Evolutionary conservation across 1,140 invertebrate species (phyloP).

Genomic region (Cherax quadricarinatus): DNA sequence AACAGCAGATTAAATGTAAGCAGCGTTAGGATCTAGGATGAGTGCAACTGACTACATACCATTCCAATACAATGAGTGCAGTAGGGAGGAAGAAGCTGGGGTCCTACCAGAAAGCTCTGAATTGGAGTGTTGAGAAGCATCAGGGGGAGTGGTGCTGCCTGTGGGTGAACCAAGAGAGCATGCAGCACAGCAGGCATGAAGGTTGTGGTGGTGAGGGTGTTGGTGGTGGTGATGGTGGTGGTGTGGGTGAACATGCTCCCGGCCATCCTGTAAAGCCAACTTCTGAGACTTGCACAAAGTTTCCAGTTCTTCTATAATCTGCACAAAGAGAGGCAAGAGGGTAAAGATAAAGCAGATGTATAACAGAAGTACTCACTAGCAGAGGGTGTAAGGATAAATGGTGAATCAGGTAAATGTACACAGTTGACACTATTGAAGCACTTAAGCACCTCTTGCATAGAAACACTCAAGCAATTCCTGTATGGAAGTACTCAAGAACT

Average conservation of each 20-base stretch:
- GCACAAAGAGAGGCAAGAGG: neutral
- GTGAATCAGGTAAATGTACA: too few relatives aligned
- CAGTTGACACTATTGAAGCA: too few relatives aligned
- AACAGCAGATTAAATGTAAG: neutral
- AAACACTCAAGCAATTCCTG: too few relatives aligned
- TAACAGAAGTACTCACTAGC: too few relatives aligned
- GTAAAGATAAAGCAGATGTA: too few relatives aligned
- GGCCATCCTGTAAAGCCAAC: conserved; percentile 18
- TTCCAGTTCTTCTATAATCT: conserved; percentile 60
- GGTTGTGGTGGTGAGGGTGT: conserved; percentile 48
- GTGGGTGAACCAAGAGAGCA: conserved; percentile 47
- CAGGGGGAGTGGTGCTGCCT: conserved; percentile 53
- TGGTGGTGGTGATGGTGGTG: too few relatives aligned
- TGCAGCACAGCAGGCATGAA: conserved; percentile 38
- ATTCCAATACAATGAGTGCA: conserved; percentile 38
- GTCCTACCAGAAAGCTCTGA: conserved; percentile 61
- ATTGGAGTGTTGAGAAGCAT: conserved; percentile 54
- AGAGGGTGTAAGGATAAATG: too few relatives aligned
- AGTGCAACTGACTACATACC: conserved; percentile 44
- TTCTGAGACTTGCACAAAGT: conserved; percentile 43
- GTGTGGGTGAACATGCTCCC: conserved; percentile 9
- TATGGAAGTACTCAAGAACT: too few relatives aligned
- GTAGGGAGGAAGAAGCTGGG: conserved; percentile 23
- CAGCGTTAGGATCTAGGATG: neutral
- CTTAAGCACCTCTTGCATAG: too few relatives aligned